phyloP scores from a whole-genome alignment of 2,797 vertebrate genomes.

The Cryptoprocta ferox region DNA sequence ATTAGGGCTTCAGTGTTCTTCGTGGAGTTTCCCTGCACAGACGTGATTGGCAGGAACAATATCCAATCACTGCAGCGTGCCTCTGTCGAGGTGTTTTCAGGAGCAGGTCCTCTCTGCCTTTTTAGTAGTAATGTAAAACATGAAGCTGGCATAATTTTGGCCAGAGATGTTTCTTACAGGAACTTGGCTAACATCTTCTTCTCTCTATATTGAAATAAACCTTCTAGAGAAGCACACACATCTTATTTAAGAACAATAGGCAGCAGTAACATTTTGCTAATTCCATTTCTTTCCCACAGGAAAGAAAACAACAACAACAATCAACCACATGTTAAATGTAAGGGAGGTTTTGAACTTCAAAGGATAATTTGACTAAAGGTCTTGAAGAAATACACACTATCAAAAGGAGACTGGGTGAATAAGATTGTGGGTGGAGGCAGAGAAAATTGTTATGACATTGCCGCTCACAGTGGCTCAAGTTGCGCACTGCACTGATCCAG shows the following conservation, averaged over 20 bases:
- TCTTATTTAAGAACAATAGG: neutral
- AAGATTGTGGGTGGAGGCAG: neutral
- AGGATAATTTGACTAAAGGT: neutral
- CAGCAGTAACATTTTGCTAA: neutral
- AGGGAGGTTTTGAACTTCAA: neutral
- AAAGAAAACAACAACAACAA: neutral
- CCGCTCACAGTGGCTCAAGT: neutral
- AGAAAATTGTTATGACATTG: neutral
- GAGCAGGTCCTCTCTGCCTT: neutral
- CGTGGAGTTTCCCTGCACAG: neutral
- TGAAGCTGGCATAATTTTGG: neutral
- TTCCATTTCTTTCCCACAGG: neutral
- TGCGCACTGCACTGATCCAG: neutral
- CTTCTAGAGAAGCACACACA: neutral
- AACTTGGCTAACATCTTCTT: neutral
- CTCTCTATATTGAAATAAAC: neutral
- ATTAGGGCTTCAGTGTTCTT: neutral
- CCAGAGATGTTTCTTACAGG: neutral
- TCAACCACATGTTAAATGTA: neutral
- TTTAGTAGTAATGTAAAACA: neutral
- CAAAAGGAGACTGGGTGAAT: neutral
- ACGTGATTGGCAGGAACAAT: neutral
- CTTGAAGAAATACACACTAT: neutral
- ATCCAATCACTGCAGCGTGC: neutral
- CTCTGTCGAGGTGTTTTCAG: neutral